These are phyloP conservation scores for Conus betulinus DNA, from an alignment of 1,140 invertebrate genomes.

Conservation along the genomic window DNA sequence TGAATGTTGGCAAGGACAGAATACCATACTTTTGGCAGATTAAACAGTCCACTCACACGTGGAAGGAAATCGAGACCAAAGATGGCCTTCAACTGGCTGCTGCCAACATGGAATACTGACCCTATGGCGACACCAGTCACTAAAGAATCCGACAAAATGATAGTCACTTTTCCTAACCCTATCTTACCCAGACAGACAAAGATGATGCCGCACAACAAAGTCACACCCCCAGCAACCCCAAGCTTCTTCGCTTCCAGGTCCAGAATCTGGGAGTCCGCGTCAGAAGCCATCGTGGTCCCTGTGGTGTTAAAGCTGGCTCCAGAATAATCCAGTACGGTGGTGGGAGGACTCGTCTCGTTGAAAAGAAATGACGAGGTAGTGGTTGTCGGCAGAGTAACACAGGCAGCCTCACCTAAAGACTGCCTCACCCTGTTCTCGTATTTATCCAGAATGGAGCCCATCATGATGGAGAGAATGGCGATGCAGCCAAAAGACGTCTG, in stretches of 20 bases:
- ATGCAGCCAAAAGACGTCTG: slow-evolving; percentile 91
- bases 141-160: slow-evolving; percentile 75
- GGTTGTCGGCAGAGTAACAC: background rate
- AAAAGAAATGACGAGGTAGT: background rate
- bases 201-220: slow-evolving; percentile 37
- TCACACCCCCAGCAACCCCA: slow-evolving; percentile 40
- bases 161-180: slow-evolving; percentile 73
- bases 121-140: slow-evolving; percentile 76
- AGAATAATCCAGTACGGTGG: background rate
- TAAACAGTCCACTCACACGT: slow-evolving; percentile 15
- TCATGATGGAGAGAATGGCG: slow-evolving; percentile 75
- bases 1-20: slow-evolving; percentile 63
- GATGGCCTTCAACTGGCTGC: slow-evolving; percentile 73
- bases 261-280: background rate
- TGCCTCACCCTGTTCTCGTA: slow-evolving; percentile 39
- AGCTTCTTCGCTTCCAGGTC: slow-evolving; percentile 22
- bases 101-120: slow-evolving; percentile 75
- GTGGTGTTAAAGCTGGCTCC: background rate
- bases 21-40: slow-evolving; percentile 51
- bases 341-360: background rate
- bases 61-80: slow-evolving; percentile 66
- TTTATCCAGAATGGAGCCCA: slow-evolving; percentile 70
- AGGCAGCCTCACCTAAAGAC: background rate
- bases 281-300: background rate
- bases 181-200: slow-evolving; percentile 73